phyloP scores from a whole-genome alignment of 2,888 invertebrate genomes.

The Tricholauxania praeusta region DNA sequence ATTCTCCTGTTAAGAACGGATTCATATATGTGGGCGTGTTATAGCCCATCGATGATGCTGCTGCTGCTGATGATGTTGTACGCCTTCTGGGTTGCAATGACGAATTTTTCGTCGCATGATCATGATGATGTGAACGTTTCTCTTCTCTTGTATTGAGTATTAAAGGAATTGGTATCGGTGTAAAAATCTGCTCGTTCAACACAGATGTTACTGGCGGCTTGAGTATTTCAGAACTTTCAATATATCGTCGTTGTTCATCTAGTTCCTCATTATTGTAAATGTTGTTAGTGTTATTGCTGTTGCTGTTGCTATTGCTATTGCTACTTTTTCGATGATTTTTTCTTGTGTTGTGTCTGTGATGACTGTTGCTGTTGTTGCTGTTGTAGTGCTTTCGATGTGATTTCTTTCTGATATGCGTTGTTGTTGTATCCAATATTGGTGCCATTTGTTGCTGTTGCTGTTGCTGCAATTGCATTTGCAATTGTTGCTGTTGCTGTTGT shows the following conservation, averaged over 20 bases:
- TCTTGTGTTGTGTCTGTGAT: conserved; percentile 54
- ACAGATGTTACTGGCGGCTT: conserved; percentile 35
- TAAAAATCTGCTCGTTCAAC: conserved; percentile 53
- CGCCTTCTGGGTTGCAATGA: conserved; percentile 50
- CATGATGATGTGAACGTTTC: conserved; percentile 58
- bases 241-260: conserved; percentile 30
- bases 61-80: conserved; percentile 55
- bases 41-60: conserved; percentile 57
- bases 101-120: conserved; percentile 51
- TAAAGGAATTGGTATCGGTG: conserved; percentile 62
- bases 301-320: conserved; percentile 19
- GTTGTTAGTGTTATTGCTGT: conserved; percentile 34
- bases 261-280: neutral
- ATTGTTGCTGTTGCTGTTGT: conserved; percentile 24
- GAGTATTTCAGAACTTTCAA: conserved; percentile 44
- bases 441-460: conserved; percentile 41
- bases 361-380: conserved; percentile 44
- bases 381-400: conserved; percentile 58
- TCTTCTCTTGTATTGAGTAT: conserved; percentile 62
- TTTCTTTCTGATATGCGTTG: conserved; percentile 55
- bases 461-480: conserved; percentile 10
- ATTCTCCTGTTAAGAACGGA: conserved; percentile 62
- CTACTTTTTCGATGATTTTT: conserved; percentile 44
- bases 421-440: conserved; percentile 55
- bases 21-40: conserved; percentile 61